phyloP scores from a whole-genome alignment of 1,140 invertebrate species.

The Cydia pomonella region DNA sequence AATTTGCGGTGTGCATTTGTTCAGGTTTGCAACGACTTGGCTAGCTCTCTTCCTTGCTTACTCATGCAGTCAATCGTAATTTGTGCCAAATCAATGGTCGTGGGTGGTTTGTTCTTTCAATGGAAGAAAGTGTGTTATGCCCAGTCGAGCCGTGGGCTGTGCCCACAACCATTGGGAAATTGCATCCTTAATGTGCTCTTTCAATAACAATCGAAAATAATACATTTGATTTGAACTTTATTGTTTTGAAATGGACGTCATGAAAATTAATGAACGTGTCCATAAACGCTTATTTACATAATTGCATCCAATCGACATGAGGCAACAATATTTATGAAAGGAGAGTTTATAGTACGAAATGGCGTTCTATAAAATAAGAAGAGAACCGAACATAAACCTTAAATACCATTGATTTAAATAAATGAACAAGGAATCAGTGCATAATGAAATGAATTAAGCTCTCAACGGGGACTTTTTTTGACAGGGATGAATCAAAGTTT shows the following conservation, averaged over 20 bases:
- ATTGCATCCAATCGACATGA: not conserved
- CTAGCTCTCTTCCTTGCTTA: constrained; percentile 1
- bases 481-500: no score
- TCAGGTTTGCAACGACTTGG: constrained; percentile 2
- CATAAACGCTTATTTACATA: not conserved
- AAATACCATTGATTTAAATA: not conserved
- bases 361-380: not conserved
- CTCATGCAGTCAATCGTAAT: constrained; percentile 36
- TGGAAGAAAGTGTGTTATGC: constrained; percentile 69
- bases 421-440: no score
- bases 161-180: constrained; percentile 39
- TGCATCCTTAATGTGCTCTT: constrained; percentile 39
- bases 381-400: not conserved
- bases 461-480: no score
- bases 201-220: constrained; percentile 16
- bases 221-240: constrained; percentile 1
- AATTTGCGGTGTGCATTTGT: no score
- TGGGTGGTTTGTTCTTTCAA: constrained; percentile 70
- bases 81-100: constrained; percentile 64
- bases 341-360: not conserved
- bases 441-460: no score
- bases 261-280: not conserved
- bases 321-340: not conserved
- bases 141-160: constrained; percentile 52
- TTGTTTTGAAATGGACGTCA: constrained; percentile 1